These are phyloP conservation scores for Platycnemis pennipes DNA, from an alignment of 2,888 invertebrate genomes.

Conservation along the genomic window DNA sequence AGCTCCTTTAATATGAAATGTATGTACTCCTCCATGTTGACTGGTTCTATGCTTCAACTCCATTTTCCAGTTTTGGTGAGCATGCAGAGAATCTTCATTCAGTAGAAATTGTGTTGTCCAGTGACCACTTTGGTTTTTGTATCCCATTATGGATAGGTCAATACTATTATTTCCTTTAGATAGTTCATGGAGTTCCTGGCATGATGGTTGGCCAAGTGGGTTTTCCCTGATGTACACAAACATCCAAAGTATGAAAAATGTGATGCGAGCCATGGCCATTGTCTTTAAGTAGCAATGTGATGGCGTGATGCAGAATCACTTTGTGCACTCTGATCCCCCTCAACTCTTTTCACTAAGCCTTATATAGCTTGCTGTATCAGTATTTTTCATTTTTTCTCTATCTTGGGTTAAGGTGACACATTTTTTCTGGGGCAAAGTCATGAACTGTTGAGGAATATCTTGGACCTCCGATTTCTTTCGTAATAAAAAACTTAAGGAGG, in stretches of 20 bases:
- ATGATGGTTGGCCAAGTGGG: neutral
- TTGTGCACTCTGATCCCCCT: neutral
- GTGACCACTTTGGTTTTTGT: conserved; percentile 29
- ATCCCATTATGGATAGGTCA: neutral
- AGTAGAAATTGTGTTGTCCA: conserved; percentile 25
- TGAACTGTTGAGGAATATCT: neutral
- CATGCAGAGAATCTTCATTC: neutral
- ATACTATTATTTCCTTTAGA: neutral
- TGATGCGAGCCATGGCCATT: neutral
- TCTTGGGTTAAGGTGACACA: neutral
- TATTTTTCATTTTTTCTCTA: neutral
- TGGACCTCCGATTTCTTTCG: neutral
- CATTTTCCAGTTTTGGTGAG: conserved; percentile 34
- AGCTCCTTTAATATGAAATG: conserved; percentile 1
- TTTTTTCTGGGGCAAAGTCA: neutral
- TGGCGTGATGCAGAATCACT: neutral
- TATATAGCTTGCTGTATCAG: neutral
- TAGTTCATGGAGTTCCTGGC: neutral
- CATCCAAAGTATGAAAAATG: neutral
- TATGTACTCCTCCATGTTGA: neutral
- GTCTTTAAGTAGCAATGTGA: neutral
- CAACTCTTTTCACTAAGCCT: neutral
- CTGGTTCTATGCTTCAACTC: neutral
- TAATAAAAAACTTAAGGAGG: neutral
- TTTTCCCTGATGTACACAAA: neutral